Evolutionary conservation across 1,140 invertebrate genomes (phyloP).

Genomic region (Anadara kagoshimensis): DNA sequence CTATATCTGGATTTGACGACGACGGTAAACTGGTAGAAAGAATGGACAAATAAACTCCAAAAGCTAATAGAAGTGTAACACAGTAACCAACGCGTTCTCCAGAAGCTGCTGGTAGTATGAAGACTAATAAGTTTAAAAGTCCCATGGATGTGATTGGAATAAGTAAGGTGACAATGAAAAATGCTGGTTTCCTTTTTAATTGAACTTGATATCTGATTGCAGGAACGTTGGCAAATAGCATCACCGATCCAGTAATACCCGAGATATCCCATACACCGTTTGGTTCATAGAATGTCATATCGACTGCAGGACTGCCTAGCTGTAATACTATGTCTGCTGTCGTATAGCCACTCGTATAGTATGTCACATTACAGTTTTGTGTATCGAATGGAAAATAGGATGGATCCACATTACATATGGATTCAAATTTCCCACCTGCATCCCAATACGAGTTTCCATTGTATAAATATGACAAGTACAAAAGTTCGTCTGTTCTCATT

Average conservation of each 20-base stretch:
- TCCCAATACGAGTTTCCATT: conserved; percentile 24
- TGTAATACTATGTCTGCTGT: conserved; percentile 29
- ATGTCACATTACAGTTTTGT: conserved; percentile 79
- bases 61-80: conserved; percentile 77
- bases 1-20: conserved; percentile 72
- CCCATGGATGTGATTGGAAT: conserved; percentile 78
- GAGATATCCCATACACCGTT: conserved; percentile 26
- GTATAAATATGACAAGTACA: too few species aligned
- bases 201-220: conserved; percentile 13
- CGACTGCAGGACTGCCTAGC: neutral
- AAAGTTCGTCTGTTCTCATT: too few species aligned
- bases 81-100: conserved; percentile 78
- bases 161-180: conserved; percentile 77
- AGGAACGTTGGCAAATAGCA: neutral
- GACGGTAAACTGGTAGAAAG: conserved; percentile 78
- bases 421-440: conserved; percentile 39
- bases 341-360: conserved; percentile 49
- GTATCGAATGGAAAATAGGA: conserved; percentile 83
- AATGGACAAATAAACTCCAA: conserved; percentile 78
- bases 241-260: neutral
- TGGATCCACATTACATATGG: conserved; percentile 94
- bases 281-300: conserved; percentile 1
- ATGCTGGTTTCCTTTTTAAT: conserved; percentile 35
- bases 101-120: conserved; percentile 77
- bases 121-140: conserved; percentile 76